Base-by-base conservation (phyloP, 2,888 invertebrate species). In the Pilophorus perplexus region DNA sequence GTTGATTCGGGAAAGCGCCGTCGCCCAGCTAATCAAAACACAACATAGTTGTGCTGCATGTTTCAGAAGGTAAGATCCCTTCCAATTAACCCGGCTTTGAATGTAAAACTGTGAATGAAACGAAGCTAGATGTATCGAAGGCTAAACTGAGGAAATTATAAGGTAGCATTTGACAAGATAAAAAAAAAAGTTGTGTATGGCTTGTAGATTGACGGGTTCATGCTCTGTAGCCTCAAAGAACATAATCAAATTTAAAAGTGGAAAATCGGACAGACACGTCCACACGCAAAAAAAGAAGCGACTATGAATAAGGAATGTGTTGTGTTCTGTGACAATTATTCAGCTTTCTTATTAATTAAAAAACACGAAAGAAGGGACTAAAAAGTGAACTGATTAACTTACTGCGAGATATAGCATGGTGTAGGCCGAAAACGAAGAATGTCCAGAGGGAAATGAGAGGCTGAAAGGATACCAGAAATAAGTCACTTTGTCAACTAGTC, bases 401-500 rank as follows among this genome's bases (percentile, higher is more conserved):
- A 92, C 91, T 75, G 86, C 85, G 74, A 90, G 84, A 79, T 89
- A 93, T 64, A 90, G 78, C 90, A 91, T 90, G 40, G 89, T 85
- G 75, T 87, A 93, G 72, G 89, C 88, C 12, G 91, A 88, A 80
- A 93, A 93, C 12, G 92, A 92, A 14, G 93, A 90, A 78, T 93
- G 93, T 20, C 93, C 93, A 70, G 93, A 93, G 66, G 93, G 93
- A 79, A 94, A 94, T 23, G 93, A 93, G 68, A 93, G 82, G 75
- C 85, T 83, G 78, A 68, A 77, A 77, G 68, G 71, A 68, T 72
- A 16, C 46, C 40, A 20, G 50, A 25, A 46, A 1, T 22, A 38
- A n/a, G n/a, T n/a, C n/a, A n/a, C n/a, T n/a, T n/a, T n/a, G n/a
- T n/a, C n/a, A n/a, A n/a, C n/a, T n/a, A n/a, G n/a, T n/a, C n/a